These are phyloP conservation scores for Margarornis squamiger DNA, from an alignment of 2,797 vertebrate species.

Conservation along the genomic window DNA sequence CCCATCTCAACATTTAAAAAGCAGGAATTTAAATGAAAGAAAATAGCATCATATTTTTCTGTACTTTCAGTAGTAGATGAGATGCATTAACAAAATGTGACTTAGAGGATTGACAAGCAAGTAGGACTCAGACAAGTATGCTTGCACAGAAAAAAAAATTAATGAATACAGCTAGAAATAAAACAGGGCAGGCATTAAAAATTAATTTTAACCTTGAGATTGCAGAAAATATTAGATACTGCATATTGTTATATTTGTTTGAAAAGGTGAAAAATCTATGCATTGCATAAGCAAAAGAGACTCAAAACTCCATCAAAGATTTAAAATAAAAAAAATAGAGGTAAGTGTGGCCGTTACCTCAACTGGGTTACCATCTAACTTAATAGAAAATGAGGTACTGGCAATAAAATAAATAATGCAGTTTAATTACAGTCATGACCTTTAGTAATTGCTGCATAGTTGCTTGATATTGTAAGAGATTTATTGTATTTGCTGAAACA, in stretches of 20 bases:
- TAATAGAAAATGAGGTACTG: conserved; percentile 1
- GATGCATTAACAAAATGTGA: background rate
- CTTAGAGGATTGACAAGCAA: background rate
- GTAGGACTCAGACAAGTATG: background rate
- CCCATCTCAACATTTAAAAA: background rate
- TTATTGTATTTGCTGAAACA: conserved; percentile 21
- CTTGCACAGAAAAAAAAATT: background rate
- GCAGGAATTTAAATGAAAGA: background rate
- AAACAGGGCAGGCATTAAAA: background rate
- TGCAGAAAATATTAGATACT: background rate
- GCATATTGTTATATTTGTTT: background rate
- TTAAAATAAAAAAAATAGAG: background rate
- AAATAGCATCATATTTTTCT: background rate
- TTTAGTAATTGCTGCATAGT: conserved; percentile 6
- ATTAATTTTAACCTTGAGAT: background rate
- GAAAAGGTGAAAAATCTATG: background rate
- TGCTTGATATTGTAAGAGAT: background rate
- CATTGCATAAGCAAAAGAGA: background rate
- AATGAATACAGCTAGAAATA: background rate
- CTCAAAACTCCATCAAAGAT: background rate
- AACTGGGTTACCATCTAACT: background rate
- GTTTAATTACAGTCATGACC: conserved; percentile 58
- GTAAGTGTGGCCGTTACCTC: background rate
- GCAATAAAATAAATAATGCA: conserved; percentile 42
- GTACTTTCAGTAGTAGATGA: background rate